Percentiles rank a stretch among this genome's conserved stretches.
phyloP scores from a whole-genome alignment of 2,888 invertebrate genomes.

The Tetropium fuscum region DNA sequence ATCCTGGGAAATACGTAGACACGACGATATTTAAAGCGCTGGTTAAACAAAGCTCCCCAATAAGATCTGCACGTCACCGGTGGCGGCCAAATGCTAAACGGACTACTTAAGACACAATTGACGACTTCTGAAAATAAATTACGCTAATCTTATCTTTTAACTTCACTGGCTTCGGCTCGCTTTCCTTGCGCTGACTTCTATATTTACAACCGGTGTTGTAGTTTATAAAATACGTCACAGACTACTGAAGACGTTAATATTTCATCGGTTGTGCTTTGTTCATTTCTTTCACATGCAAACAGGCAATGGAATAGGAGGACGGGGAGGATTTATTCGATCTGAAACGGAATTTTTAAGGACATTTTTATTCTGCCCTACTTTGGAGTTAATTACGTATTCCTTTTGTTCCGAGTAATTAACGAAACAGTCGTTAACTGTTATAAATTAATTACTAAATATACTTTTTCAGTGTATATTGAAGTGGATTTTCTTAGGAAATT shows the following conservation, averaged over 20 bases:
- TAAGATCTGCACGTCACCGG: conserved; percentile 44
- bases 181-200: conserved; percentile 16
- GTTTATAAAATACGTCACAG: conserved; percentile 43
- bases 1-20: conserved; percentile 43
- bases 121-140: conserved; percentile 52
- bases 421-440: background rate
- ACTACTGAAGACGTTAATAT: conserved; percentile 45
- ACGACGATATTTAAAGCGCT: conserved; percentile 43
- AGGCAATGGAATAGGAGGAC: conserved; percentile 31
- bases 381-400: conserved; percentile 12
- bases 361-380: conserved; percentile 1
- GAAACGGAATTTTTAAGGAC: conserved; percentile 5
- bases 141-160: conserved; percentile 53
- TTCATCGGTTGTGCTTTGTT: conserved; percentile 42
- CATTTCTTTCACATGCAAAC: conserved; percentile 31
- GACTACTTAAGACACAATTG: conserved; percentile 56
- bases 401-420: background rate
- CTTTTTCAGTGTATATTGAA: no score
- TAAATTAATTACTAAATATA: background rate
- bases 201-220: conserved; percentile 31
- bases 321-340: conserved; percentile 34
- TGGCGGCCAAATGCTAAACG: conserved; percentile 43
- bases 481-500: no score
- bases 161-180: conserved; percentile 43
- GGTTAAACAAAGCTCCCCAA: conserved; percentile 48